Evolutionary conservation across 2,113 vertebrate genomes (phyloP).

Genomic region (Cyprinodon tularosa): DNA sequence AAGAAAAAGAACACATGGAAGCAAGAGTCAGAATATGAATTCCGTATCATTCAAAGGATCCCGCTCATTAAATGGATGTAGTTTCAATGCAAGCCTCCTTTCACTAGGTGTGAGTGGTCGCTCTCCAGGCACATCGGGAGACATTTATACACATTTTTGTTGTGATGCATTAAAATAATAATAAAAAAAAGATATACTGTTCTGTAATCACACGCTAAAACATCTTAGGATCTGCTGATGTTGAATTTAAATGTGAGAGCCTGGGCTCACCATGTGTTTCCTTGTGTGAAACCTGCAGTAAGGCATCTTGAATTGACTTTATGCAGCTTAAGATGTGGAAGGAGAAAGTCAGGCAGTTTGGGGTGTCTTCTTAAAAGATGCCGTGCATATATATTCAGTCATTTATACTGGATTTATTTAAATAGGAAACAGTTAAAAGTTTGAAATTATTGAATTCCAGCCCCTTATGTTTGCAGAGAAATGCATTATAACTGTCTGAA

Average conservation of each 20-base stretch:
- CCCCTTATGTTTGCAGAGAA: no score
- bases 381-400: slow-evolving; percentile 9
- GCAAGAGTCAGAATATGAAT: no score
- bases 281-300: slow-evolving; percentile 2
- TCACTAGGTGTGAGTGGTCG: neutral
- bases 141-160: slow-evolving; percentile 7
- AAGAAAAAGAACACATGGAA: no score
- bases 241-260: slow-evolving; percentile 30
- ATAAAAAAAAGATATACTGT: neutral
- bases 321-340: slow-evolving; percentile 4
- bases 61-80: no score
- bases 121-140: slow-evolving; percentile 12
- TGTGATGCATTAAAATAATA: neutral
- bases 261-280: slow-evolving; percentile 7
- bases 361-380: neutral
- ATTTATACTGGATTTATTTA: neutral
- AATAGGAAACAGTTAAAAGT: no score
- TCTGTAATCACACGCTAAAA: neutral
- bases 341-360: neutral
- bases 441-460: no score
- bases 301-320: slow-evolving; percentile 10
- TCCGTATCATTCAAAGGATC: no score
- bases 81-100: no score
- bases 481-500: no score
- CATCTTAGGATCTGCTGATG: slow-evolving; percentile 5